Evolutionary conservation across 2,113 vertebrate genomes (phyloP).

Genomic region (Sitta europaea): DNA sequence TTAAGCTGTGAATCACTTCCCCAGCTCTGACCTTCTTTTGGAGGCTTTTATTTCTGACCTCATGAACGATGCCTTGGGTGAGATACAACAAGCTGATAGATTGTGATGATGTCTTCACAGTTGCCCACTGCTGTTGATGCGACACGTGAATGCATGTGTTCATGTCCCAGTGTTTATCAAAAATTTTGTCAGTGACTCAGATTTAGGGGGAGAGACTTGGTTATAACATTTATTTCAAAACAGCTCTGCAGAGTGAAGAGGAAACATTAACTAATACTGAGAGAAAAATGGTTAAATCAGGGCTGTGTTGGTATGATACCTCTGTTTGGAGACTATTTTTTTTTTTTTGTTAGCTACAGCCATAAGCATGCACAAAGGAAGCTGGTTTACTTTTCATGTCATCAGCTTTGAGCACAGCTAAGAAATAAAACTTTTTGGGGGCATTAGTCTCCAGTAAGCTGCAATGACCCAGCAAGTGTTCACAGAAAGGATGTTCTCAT

Average conservation of each 20-base stretch:
- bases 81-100: neutral
- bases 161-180: neutral
- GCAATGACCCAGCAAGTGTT: neutral
- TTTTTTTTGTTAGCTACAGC: neutral
- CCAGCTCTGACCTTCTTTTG: neutral
- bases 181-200: neutral
- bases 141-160: accelerated
- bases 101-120: neutral
- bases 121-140: neutral
- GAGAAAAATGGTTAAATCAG: neutral
- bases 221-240: neutral
- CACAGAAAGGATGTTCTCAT: neutral
- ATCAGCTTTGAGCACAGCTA: neutral
- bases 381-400: neutral
- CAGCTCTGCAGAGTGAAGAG: neutral
- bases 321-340: neutral
- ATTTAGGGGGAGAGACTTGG: neutral
- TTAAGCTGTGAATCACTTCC: neutral
- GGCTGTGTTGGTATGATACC: neutral
- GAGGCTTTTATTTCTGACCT: neutral
- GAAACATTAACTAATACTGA: neutral
- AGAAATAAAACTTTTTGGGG: neutral
- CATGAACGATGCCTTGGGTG: accelerated
- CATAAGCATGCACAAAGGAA: accelerated
- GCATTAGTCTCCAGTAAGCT: neutral